Evolutionary conservation across 1,140 invertebrate genomes (phyloP).

Genomic region (Nasonia giraulti): DNA sequence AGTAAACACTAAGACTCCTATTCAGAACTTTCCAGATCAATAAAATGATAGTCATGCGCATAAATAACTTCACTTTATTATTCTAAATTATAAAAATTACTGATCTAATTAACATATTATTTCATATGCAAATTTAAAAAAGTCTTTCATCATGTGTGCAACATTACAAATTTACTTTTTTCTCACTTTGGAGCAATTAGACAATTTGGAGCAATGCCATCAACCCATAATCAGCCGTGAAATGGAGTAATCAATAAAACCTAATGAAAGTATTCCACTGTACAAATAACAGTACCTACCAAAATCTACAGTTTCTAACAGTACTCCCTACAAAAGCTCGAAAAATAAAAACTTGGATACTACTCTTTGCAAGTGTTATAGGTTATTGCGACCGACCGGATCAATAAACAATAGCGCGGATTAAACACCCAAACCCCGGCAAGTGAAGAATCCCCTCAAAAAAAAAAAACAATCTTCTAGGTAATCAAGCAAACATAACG

Average conservation of each 20-base stretch:
- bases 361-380: too few species aligned
- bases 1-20: neutral
- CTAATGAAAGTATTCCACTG: neutral
- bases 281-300: neutral
- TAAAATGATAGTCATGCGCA: too few species aligned
- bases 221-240: neutral
- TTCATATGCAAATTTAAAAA: too few species aligned
- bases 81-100: too few species aligned
- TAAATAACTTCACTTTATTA: neutral
- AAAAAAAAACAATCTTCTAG: too few species aligned
- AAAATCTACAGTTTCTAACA: neutral
- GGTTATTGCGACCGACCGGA: too few species aligned
- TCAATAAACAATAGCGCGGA: too few species aligned
- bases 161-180: neutral
- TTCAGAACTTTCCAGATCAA: neutral
- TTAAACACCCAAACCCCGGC: too few species aligned
- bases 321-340: neutral
- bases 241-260: neutral
- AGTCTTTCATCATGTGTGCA: too few species aligned
- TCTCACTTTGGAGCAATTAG: neutral
- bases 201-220: neutral
- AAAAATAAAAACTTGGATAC: too few species aligned
- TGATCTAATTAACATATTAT: too few species aligned
- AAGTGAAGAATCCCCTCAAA: too few species aligned
- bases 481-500: constrained; percentile 73